phyloP scores from a whole-genome alignment of 30 jellyfish, hydroid and myxozoan species.

The Chironex yamaguchii region DNA sequence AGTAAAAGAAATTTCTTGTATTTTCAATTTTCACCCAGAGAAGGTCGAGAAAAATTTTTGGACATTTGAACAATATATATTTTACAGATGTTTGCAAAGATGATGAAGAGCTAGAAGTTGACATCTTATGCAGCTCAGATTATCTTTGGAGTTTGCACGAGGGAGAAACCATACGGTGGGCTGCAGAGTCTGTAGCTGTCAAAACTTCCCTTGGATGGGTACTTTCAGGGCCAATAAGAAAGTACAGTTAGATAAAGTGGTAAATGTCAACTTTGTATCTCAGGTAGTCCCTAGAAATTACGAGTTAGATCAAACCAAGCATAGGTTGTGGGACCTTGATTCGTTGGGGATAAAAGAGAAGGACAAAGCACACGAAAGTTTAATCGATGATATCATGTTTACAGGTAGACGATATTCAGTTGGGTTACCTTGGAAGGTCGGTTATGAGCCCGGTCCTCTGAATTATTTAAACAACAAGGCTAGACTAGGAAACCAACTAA shows the following conservation, averaged over 20 bases:
- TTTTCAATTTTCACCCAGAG: slow-evolving; percentile 30
- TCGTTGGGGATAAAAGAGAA: slow-evolving; percentile 32
- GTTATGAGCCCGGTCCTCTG: not conserved
- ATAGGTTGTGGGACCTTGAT: slow-evolving; percentile 51
- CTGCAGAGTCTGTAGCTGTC: slow-evolving; percentile 38
- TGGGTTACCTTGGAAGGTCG: slow-evolving; percentile 42
- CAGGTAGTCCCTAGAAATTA: not conserved
- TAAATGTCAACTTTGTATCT: slow-evolving; percentile 1
- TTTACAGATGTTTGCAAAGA: slow-evolving; percentile 39
- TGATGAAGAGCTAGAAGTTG: slow-evolving; percentile 26
- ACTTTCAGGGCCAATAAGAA: slow-evolving; percentile 33
- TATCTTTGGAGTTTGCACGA: slow-evolving; percentile 15
- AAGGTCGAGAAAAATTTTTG: slow-evolving; percentile 5
- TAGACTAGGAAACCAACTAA: slow-evolving; percentile 22
- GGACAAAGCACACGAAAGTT: slow-evolving; percentile 42
- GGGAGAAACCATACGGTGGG: slow-evolving; percentile 6
- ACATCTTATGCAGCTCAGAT: slow-evolving; percentile 26
- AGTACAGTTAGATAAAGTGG: not conserved
- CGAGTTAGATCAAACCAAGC: not conserved
- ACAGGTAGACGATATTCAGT: slow-evolving; percentile 48
- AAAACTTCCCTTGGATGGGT: slow-evolving; percentile 38
- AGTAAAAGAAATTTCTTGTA: slow-evolving; percentile 17
- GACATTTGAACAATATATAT: slow-evolving; percentile 19
- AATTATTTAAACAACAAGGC: slow-evolving; percentile 22
- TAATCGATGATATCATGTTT: slow-evolving; percentile 25